Conservation (phyloP, 2,113 vertebrate species). For the Brevimyrus niger region DNA sequence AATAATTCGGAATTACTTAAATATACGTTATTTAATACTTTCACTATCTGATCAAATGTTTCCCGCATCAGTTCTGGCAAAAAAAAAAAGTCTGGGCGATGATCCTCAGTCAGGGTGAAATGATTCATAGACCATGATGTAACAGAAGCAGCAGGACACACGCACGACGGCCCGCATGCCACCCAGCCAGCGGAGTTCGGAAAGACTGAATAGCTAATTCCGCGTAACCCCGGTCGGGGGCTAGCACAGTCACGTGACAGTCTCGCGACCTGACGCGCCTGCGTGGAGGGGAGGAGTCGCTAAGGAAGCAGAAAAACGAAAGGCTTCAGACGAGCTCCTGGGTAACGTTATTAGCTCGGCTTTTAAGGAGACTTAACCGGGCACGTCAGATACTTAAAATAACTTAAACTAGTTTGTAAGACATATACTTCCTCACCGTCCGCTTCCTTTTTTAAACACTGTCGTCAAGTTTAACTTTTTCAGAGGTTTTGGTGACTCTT, state of each 20-base stretch:
- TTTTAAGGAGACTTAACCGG: background rate
- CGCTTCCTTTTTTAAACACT: background rate
- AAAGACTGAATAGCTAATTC: background rate
- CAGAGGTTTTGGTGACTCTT: background rate
- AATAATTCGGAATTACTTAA: background rate
- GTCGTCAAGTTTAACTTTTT: background rate
- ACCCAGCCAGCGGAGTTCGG: background rate
- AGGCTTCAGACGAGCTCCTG: background rate
- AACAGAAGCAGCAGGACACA: background rate
- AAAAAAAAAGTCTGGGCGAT: background rate
- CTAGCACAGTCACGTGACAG: background rate
- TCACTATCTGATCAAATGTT: background rate
- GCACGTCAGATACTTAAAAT: background rate
- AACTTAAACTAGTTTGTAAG: background rate
- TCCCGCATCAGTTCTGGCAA: background rate
- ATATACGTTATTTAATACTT: background rate
- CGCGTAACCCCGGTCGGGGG: background rate
- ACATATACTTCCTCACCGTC: background rate
- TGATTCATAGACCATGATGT: background rate
- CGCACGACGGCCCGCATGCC: background rate
- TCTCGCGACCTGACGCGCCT: slow-evolving; percentile 36
- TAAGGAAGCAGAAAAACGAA: slow-evolving; percentile 28
- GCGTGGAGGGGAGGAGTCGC: slow-evolving; percentile 37
- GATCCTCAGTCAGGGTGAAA: background rate
- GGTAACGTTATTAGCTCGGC: background rate